Conservation (phyloP, 37 sponge, comb jelly and placozoan species). For the Beroe forskalii region DNA sequence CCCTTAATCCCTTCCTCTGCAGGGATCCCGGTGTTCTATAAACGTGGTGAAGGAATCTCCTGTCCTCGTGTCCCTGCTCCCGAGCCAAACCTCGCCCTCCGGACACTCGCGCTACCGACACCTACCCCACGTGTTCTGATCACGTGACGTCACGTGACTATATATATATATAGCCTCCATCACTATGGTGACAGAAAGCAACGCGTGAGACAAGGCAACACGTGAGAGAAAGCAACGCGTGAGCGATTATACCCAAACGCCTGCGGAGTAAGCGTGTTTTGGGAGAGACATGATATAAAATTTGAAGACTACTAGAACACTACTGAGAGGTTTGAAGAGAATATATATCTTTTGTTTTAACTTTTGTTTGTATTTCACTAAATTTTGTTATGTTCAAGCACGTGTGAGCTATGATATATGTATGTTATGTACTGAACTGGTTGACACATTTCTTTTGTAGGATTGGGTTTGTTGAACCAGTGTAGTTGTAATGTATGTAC, state of each 20-base stretch:
- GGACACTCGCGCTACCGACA: slow-evolving; percentile 52
- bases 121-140: slow-evolving; percentile 46
- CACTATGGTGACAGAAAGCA: not conserved
- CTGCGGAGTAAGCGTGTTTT: too few species aligned
- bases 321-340: too few species aligned
- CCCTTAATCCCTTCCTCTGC: not conserved
- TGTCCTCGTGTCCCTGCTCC: not conserved
- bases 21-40: slow-evolving; percentile 33
- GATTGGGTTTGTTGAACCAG: not conserved
- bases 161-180: not conserved
- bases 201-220: too few species aligned
- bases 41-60: slow-evolving; percentile 55
- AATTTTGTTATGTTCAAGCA: not conserved
- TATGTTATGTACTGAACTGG: not conserved
- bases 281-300: too few species aligned
- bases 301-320: too few species aligned
- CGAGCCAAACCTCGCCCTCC: slow-evolving; percentile 48
- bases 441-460: not conserved
- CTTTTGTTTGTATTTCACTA: not conserved
- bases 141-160: not conserved
- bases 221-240: too few species aligned
- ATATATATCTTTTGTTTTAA: too few species aligned
- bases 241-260: too few species aligned
- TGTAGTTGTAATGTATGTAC: too few species aligned
- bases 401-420: not conserved